phyloP scores from a whole-genome alignment of 2,888 invertebrate genomes.

The Amphipyra berbera region DNA sequence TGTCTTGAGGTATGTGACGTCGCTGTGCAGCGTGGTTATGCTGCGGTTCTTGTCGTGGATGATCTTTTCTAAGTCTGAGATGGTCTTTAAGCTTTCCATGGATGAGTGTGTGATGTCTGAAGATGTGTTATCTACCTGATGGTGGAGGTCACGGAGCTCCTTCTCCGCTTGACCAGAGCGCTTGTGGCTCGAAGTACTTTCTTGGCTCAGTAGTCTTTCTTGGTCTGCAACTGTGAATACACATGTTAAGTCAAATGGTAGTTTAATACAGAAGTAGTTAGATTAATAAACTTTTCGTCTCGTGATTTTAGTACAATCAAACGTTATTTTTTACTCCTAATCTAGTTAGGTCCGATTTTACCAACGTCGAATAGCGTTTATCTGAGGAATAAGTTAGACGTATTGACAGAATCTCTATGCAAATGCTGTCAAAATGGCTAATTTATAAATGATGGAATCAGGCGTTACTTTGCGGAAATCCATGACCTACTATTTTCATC shows the following conservation, averaged over 20 bases:
- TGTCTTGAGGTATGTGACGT: slow-evolving; percentile 79
- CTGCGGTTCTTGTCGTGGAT: slow-evolving; percentile 82
- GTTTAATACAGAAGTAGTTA: too few relatives aligned
- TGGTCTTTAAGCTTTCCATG: slow-evolving; percentile 80
- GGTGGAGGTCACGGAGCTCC: slow-evolving; percentile 68
- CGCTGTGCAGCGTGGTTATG: slow-evolving; percentile 80
- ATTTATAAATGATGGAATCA: too few relatives aligned
- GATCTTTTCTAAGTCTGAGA: slow-evolving; percentile 83
- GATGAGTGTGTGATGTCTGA: slow-evolving; percentile 80
- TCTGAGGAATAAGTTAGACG: too few relatives aligned
- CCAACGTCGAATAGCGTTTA: too few relatives aligned
- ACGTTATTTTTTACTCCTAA: too few relatives aligned
- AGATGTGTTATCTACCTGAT: slow-evolving; percentile 83
- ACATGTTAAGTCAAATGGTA: neutral
- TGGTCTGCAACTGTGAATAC: slow-evolving; percentile 70
- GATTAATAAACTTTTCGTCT: too few relatives aligned
- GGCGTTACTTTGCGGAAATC: too few relatives aligned
- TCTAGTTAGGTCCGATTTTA: too few relatives aligned
- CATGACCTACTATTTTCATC: too few relatives aligned
- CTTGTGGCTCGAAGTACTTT: slow-evolving; percentile 66
- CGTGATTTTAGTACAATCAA: too few relatives aligned
- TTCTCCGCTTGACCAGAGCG: slow-evolving; percentile 63
- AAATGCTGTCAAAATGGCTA: too few relatives aligned
- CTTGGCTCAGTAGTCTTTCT: slow-evolving; percentile 60
- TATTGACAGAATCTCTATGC: too few relatives aligned